Evolutionary conservation across 2,113 vertebrate genomes (phyloP).

Genomic region (Zeus faber): DNA sequence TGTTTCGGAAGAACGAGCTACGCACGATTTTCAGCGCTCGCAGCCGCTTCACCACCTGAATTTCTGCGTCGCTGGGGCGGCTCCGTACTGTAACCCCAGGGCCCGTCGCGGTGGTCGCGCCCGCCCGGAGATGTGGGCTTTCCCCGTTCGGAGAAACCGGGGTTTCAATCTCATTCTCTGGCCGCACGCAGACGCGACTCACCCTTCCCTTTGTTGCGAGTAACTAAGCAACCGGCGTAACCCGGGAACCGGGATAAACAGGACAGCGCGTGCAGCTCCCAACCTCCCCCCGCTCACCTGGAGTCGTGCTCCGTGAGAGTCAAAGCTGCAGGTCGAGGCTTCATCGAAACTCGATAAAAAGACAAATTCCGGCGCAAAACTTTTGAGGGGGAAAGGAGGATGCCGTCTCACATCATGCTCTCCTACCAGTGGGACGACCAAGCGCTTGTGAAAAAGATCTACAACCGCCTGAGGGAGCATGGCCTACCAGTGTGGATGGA

Average conservation of each 20-base stretch:
- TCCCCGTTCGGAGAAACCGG: too few relatives aligned
- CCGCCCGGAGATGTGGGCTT: too few relatives aligned
- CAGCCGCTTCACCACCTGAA: too few relatives aligned
- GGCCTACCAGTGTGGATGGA: constrained; percentile 62
- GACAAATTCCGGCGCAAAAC: not conserved
- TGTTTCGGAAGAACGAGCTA: too few relatives aligned
- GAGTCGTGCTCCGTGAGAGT: too few relatives aligned
- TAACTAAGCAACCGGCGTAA: constrained; percentile 47
- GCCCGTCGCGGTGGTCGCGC: too few relatives aligned
- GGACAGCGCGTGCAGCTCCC: not conserved
- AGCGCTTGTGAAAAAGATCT: constrained; percentile 47
- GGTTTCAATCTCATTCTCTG: too few relatives aligned
- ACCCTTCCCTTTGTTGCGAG: not conserved
- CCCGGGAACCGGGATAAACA: constrained; percentile 36
- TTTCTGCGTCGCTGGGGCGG: too few relatives aligned
- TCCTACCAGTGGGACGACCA: constrained; percentile 61
- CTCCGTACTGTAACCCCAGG: too few relatives aligned
- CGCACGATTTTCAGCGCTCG: too few relatives aligned
- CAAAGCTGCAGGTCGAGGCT: not conserved
- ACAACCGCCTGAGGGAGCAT: constrained; percentile 34
- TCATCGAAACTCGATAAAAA: not conserved
- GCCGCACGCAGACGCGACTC: constrained; percentile 9
- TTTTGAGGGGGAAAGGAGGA: constrained; percentile 5
- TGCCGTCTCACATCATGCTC: constrained; percentile 49
- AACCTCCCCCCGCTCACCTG: not conserved